Evolutionary conservation across 1,140 invertebrate genomes (phyloP), one percentile per base, ranked within the genome.

Genomic region (Ctenoplectra terminalis): DNA sequence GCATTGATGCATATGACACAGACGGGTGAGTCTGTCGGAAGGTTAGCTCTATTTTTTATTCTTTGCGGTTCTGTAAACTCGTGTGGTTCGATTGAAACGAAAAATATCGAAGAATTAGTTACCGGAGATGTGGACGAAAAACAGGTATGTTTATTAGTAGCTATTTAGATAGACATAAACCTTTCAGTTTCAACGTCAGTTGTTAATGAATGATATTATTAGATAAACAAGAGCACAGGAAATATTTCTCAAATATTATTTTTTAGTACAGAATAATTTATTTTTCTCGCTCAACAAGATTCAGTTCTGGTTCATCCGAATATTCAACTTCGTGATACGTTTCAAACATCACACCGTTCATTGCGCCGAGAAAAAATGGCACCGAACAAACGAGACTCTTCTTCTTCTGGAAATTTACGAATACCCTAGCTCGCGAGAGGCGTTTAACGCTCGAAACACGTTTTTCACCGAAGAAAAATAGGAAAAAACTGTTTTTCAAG

Each of bases 401-500:
- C 54, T 64, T 15, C 46, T 29, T 46, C 34, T 8, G 20, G 0
- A 40, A 63, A 64, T 60, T 60, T 40, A 31, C 58, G 60, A 67
- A 66, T 17, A 43, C 15, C n/a, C 26, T 34, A 2, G 26, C 37
- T 46, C 17, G 26, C 70, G 7, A 29, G 37, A 23, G 31, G 8
- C 71, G 40, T 74, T 50, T 48, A 74, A 61, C 43, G 72, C 72
- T 40, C 17, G 40, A n/a, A 26, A 61, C 23, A 15, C 31, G 29
- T 13, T 64, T 66, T 43, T 54, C 31, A 52, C 1, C 34, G 15
- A 13, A 29, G 43, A 11, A 34, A 48, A 20, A 26, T 4, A 7
- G 29, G 7, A 8, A n/a, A 2, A 40, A 67, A 31, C 31, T 20
- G 34, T 56, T 67, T 56, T 40, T 23, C 60, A 13, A 40, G 63